These are phyloP conservation scores for Anoplopoma fimbria DNA, from an alignment of 2,113 vertebrate species.

Conservation along the genomic window DNA sequence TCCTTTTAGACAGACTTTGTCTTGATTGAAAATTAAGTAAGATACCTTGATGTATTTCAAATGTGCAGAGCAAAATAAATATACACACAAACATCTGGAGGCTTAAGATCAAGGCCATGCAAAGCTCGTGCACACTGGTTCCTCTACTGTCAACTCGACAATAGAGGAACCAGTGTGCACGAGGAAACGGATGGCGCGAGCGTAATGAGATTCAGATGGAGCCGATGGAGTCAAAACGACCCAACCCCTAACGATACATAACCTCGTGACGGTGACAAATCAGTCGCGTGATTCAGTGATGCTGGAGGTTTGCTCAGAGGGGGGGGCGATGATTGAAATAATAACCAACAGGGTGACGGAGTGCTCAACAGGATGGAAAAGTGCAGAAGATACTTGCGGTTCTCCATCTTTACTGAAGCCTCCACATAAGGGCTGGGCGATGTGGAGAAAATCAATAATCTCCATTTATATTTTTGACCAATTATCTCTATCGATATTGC, in stretches of 20 bases:
- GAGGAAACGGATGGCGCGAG: conserved; percentile 6
- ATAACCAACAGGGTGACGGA: conserved; percentile 38
- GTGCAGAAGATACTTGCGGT: conserved; percentile 6
- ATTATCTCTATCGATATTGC: neutral
- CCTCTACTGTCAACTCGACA: no score
- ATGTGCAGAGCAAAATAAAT: no score
- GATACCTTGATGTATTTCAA: no score
- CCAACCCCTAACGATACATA: conserved; percentile 37
- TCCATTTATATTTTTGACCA: neutral
- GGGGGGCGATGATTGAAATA: conserved; percentile 50
- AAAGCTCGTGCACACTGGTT: no score
- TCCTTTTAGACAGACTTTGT: neutral
- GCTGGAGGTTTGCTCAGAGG: conserved; percentile 20
- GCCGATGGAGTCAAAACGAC: conserved; percentile 29
- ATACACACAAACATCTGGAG: no score
- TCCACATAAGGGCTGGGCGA: neutral
- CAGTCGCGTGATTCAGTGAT: conserved; percentile 50
- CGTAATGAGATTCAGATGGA: conserved; percentile 57
- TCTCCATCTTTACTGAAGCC: conserved; percentile 13
- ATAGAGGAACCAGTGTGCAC: no score
- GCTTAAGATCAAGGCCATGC: neutral
- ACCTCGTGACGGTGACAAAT: conserved; percentile 25
- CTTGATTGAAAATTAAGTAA: neutral
- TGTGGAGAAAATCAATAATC: neutral
- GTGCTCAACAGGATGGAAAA: conserved; percentile 1